Conservation (phyloP, 2,113 vertebrate genomes). For the Brachyhypopomus gauderio region DNA sequence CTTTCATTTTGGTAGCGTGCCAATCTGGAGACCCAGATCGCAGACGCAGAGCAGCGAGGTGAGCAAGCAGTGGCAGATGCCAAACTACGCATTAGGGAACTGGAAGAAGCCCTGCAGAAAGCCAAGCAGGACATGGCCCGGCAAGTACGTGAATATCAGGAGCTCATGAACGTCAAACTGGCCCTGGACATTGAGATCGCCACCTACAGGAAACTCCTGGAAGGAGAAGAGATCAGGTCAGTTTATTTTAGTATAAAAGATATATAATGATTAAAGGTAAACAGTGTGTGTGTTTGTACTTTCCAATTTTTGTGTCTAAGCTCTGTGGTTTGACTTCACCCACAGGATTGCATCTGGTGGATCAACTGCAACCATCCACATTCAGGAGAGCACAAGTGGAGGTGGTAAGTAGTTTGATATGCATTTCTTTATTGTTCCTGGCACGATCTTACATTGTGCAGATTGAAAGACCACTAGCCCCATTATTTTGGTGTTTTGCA, state of each 20-base stretch:
- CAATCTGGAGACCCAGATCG: slow-evolving; percentile 82
- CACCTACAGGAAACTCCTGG: slow-evolving; percentile 90
- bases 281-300: not conserved
- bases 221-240: slow-evolving; percentile 88
- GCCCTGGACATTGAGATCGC: slow-evolving; percentile 91
- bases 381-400: slow-evolving; percentile 52
- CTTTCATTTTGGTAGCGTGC: slow-evolving; percentile 71
- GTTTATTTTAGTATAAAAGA: not conserved
- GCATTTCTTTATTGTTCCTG: not conserved
- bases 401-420: slow-evolving; percentile 55
- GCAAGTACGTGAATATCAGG: slow-evolving; percentile 87
- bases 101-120: slow-evolving; percentile 84
- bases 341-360: slow-evolving; percentile 63
- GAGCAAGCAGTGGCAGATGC: slow-evolving; percentile 87
- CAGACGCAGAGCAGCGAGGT: slow-evolving; percentile 85
- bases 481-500: slow-evolving; percentile 28
- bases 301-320: not conserved
- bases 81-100: slow-evolving; percentile 77
- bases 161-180: slow-evolving; percentile 88
- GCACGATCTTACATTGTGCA: not conserved
- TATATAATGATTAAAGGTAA: not conserved
- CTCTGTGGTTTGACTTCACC: slow-evolving; percentile 8
- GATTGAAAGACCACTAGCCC: not conserved
- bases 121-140: slow-evolving; percentile 87
- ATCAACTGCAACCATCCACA: slow-evolving; percentile 58